Evolutionary conservation across 2,113 vertebrate species (phyloP).

Genomic region (Panurus biarmicus): DNA sequence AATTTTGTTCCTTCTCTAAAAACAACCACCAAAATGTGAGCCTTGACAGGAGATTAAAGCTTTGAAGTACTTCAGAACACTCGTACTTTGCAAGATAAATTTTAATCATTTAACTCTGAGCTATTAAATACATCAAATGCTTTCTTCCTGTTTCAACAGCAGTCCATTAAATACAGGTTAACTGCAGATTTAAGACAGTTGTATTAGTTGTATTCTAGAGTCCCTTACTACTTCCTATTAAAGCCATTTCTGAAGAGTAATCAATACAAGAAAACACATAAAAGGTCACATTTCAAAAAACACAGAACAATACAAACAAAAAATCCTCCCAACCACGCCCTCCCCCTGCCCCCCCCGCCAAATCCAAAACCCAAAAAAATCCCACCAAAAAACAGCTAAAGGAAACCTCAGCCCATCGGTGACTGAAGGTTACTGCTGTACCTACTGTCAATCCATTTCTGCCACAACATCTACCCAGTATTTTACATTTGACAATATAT

Average conservation of each 20-base stretch:
- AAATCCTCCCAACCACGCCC: neutral
- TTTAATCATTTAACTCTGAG: neutral
- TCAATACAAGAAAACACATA: neutral
- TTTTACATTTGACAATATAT: neutral
- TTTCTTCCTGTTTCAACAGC: neutral
- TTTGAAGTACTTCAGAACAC: neutral
- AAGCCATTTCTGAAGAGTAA: neutral
- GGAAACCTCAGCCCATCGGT: rapidly evolving
- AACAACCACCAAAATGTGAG: neutral
- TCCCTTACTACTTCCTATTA: neutral
- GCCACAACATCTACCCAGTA: neutral
- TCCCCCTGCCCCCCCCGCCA: neutral
- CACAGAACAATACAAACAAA: neutral
- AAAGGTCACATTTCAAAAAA: neutral
- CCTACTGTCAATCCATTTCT: neutral
- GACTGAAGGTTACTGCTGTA: neutral
- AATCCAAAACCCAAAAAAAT: neutral
- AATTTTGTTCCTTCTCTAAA: neutral
- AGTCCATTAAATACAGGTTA: neutral
- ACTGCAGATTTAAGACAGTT: neutral
- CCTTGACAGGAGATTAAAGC: neutral
- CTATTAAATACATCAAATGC: neutral
- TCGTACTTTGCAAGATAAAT: neutral
- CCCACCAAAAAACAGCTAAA: neutral
- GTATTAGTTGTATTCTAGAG: neutral